Evolutionary conservation across 2,113 vertebrate species (phyloP).

Genomic region (Casuarius casuarius): DNA sequence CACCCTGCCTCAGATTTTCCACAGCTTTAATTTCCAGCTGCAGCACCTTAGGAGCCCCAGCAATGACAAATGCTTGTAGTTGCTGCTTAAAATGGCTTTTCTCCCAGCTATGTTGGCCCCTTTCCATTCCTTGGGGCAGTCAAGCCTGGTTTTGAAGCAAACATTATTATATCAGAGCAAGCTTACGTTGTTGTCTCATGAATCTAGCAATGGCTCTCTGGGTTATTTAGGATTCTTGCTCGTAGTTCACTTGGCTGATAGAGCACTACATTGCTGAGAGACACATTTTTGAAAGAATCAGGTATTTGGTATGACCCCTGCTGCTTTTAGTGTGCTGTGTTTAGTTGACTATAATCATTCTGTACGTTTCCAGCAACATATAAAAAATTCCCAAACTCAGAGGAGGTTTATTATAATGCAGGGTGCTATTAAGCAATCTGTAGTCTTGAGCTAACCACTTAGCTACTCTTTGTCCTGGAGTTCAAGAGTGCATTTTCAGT

Average conservation of each 20-base stretch:
- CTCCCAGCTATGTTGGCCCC: neutral
- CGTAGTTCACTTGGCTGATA: neutral
- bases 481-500: neutral
- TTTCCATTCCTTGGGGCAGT: neutral
- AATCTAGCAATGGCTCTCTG: accelerated
- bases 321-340: neutral
- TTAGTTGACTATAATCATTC: neutral
- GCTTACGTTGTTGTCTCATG: neutral
- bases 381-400: neutral
- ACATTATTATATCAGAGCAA: neutral
- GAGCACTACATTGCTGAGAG: neutral
- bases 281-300: neutral
- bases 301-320: neutral
- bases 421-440: neutral
- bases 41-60: neutral
- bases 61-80: neutral
- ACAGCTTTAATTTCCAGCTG: neutral
- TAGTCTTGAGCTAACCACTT: neutral
- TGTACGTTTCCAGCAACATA: neutral
- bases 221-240: neutral
- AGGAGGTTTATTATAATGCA: neutral
- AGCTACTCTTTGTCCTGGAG: neutral
- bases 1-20: neutral
- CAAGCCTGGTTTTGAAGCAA: neutral
- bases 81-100: neutral